A percentile compares a stretch with the other conserved stretches of the same genome.
These are phyloP conservation scores for Condylostylus longicornis DNA, from an alignment of 1,140 invertebrate species.

Conservation along the genomic window DNA sequence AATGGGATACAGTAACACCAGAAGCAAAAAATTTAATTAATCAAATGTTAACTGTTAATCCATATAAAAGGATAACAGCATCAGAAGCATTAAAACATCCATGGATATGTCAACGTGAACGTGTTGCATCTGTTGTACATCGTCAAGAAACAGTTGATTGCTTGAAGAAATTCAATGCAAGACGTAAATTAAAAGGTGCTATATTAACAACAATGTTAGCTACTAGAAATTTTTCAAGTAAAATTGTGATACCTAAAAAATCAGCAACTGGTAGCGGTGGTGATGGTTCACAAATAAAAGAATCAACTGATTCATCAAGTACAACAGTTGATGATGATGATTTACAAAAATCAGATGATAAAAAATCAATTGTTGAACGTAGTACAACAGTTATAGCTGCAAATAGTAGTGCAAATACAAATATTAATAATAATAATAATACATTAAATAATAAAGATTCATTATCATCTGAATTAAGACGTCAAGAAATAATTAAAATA, in stretches of 20 bases:
- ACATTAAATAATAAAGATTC: no score
- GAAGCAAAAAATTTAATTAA: slow-evolving; percentile 99
- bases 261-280: no score
- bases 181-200: slow-evolving; percentile 97
- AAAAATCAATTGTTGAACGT: slow-evolving; percentile 79
- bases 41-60: slow-evolving; percentile 98
- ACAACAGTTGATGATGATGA: no score
- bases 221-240: slow-evolving; percentile 98
- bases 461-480: no score
- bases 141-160: slow-evolving; percentile 99
- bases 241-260: no score
- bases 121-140: slow-evolving; percentile 96
- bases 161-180: slow-evolving; percentile 99
- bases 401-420: no score
- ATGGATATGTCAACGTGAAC: slow-evolving; percentile 99
- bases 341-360: slow-evolving; percentile 74
- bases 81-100: slow-evolving; percentile 96
- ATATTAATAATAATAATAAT: no score
- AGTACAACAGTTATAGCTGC: slow-evolving; percentile 86
- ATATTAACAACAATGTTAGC: slow-evolving; percentile 99
- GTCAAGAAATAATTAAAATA: no score
- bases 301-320: slow-evolving; percentile 15
- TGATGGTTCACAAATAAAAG: slow-evolving; percentile 7
- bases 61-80: slow-evolving; percentile 93
- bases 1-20: slow-evolving; percentile 99